Percentiles rank a stretch among this genome's conserved stretches.
phyloP scores from a whole-genome alignment of 2,113 vertebrate species.

The Callipepla squamata region DNA sequence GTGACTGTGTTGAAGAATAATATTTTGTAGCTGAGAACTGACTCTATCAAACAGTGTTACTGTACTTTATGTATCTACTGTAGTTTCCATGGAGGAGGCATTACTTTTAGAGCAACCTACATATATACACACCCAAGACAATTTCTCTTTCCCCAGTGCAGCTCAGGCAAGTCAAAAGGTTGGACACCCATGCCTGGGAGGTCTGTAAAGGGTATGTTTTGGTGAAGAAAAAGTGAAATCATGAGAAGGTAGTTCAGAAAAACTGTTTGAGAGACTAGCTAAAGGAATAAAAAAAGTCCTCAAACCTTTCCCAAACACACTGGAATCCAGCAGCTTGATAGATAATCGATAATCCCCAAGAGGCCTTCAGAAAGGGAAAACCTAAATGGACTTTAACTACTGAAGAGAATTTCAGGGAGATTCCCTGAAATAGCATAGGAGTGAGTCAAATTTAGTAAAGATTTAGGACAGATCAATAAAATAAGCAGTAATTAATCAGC shows the following conservation, averaged over 20 bases:
- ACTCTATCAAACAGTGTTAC: too few relatives aligned
- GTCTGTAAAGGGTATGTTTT: neutral
- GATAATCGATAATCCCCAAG: neutral
- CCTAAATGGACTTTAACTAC: neutral
- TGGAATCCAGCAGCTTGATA: neutral
- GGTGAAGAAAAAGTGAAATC: neutral
- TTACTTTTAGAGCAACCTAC: too few relatives aligned
- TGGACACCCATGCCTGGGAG: neutral
- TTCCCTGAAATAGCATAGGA: neutral
- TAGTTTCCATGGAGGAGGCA: too few relatives aligned
- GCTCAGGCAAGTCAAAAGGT: too few relatives aligned
- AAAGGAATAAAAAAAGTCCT: neutral
- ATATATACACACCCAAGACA: too few relatives aligned
- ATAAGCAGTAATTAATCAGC: neutral
- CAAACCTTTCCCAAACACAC: neutral
- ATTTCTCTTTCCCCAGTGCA: too few relatives aligned
- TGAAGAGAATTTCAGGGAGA: neutral
- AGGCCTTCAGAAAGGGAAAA: neutral
- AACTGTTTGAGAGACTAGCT: neutral
- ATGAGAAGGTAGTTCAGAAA: neutral
- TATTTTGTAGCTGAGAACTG: too few relatives aligned
- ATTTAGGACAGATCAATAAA: neutral
- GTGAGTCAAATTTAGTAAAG: neutral
- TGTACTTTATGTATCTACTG: too few relatives aligned
- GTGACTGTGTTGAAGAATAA: too few relatives aligned